Conservation (phyloP, 2,113 vertebrate genomes). For the Prunella himalayana region DNA sequence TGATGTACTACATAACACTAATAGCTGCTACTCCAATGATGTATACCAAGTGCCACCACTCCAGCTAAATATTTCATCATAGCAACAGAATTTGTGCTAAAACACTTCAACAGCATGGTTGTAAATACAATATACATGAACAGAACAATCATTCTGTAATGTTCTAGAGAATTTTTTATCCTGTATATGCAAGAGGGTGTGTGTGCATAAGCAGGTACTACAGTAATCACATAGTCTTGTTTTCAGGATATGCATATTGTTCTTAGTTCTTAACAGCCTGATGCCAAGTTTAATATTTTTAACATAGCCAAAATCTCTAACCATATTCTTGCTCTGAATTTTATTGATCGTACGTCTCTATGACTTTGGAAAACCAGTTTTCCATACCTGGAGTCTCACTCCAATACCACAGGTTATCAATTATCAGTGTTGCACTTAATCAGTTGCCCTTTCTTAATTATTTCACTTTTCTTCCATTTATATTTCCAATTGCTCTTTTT, state of each 20-base stretch:
- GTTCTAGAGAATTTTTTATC: background rate
- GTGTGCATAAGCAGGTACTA: accelerated
- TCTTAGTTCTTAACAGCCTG: background rate
- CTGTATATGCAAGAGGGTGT: background rate
- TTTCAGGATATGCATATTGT: background rate
- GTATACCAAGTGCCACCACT: conserved; percentile 47
- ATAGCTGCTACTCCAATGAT: conserved; percentile 64
- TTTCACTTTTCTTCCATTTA: background rate
- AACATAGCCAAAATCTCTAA: background rate
- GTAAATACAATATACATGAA: conserved; percentile 25
- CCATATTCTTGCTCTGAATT: background rate
- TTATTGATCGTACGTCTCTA: background rate
- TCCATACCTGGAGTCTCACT: background rate
- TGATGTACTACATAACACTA: conserved; percentile 59
- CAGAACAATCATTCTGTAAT: background rate
- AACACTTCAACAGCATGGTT: conserved; percentile 4
- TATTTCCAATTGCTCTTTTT: background rate
- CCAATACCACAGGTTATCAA: background rate
- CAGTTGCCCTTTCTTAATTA: background rate
- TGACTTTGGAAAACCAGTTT: background rate
- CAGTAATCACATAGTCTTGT: background rate
- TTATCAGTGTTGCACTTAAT: background rate
- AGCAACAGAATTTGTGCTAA: background rate
- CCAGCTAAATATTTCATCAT: conserved; percentile 50
- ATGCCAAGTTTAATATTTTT: background rate